Evolutionary conservation across 1,140 invertebrate species (phyloP).

Genomic region (Archegozetes longisetosus): DNA sequence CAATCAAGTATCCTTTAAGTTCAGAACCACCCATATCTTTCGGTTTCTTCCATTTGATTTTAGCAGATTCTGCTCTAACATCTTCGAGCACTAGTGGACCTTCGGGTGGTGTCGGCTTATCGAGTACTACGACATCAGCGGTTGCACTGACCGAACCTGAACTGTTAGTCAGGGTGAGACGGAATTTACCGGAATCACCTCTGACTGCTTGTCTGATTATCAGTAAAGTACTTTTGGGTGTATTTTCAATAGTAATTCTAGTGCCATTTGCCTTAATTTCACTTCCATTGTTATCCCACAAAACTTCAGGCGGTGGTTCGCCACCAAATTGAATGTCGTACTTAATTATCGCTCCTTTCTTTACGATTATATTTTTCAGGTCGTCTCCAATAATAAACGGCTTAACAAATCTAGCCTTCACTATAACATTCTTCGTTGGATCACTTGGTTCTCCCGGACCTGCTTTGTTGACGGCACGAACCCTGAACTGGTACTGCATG

Average conservation of each 20-base stretch:
- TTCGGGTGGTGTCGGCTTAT: slow-evolving; percentile 65
- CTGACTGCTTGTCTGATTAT: slow-evolving; percentile 70
- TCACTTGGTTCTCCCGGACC: slow-evolving; percentile 88
- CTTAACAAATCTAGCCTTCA: slow-evolving; percentile 86
- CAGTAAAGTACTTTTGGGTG: slow-evolving; percentile 68
- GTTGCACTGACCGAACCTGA: slow-evolving; percentile 24
- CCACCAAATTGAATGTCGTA: slow-evolving; percentile 87
- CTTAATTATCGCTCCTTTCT: slow-evolving; percentile 80
- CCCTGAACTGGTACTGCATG: slow-evolving; percentile 85
- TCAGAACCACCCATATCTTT: slow-evolving; percentile 82
- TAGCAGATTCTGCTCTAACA: slow-evolving; percentile 74
- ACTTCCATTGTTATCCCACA: slow-evolving; percentile 50
- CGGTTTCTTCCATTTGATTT: slow-evolving; percentile 84
- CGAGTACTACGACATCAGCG: slow-evolving; percentile 52
- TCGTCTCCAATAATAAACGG: slow-evolving; percentile 77
- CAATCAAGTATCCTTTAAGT: slow-evolving; percentile 85
- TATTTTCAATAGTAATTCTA: slow-evolving; percentile 31
- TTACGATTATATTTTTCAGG: slow-evolving; percentile 68
- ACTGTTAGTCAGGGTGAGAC: slow-evolving; percentile 45
- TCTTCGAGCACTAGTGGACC: slow-evolving; percentile 71
- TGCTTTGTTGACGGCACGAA: slow-evolving; percentile 86
- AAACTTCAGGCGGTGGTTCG: slow-evolving; percentile 78
- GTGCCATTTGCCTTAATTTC: slow-evolving; percentile 4
- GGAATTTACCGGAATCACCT: slow-evolving; percentile 77
- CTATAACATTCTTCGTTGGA: slow-evolving; percentile 81